Evolutionary conservation across 1,140 invertebrate genomes (phyloP).

Genomic region (Melitaea cinxia): DNA sequence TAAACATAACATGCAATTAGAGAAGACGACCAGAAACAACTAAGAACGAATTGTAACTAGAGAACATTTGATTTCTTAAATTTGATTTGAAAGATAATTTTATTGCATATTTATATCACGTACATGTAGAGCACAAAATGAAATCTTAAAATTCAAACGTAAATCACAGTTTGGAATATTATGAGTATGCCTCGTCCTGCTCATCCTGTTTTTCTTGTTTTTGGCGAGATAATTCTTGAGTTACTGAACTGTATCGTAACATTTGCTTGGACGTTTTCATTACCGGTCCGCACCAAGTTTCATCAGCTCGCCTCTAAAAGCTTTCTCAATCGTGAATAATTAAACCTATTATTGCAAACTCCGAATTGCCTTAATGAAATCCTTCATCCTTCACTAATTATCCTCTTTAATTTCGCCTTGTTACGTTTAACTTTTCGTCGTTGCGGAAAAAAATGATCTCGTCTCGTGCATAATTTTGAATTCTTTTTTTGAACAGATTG

Average conservation of each 20-base stretch:
- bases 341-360: conserved; percentile 70
- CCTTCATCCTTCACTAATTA: conserved; percentile 46
- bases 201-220: background rate
- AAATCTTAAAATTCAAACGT: too few relatives aligned
- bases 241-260: conserved; percentile 17
- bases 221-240: conserved; percentile 11
- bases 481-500: conserved; percentile 5
- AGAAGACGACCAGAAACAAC: too few relatives aligned
- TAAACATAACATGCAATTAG: too few relatives aligned
- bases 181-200: background rate
- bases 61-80: too few relatives aligned
- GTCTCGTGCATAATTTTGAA: conserved; percentile 19
- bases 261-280: conserved; percentile 52
- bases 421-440: conserved; percentile 28
- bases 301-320: conserved; percentile 62
- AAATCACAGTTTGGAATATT: too few relatives aligned
- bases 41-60: too few relatives aligned
- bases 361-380: conserved; percentile 69
- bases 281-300: conserved; percentile 65
- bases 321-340: conserved; percentile 74
- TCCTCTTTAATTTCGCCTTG: conserved; percentile 47
- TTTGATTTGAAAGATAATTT: too few relatives aligned
- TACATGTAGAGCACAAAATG: too few relatives aligned
- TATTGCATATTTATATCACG: too few relatives aligned
- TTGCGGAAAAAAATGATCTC: conserved; percentile 22